Conservation (phyloP, 1,140 invertebrate genomes). For the Drosophila kepulauana region DNA sequence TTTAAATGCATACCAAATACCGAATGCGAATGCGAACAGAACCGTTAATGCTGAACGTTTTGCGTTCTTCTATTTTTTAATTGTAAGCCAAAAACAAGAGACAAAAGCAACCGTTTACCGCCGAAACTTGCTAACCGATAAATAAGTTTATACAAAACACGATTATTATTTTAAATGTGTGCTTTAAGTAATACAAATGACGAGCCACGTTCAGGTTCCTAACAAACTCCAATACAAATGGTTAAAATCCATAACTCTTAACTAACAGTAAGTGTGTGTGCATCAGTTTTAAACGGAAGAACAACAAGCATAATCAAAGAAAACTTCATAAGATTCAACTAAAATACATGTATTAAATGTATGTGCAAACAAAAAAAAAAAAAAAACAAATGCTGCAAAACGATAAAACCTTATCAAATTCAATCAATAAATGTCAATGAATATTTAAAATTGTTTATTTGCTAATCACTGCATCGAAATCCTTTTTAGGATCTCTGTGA, state of each 20-base stretch:
- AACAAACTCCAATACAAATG: constrained; percentile 44
- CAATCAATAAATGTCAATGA: constrained; percentile 84
- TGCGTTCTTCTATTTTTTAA: constrained; percentile 33
- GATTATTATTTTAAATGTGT: constrained; percentile 61
- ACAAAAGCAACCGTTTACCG: constrained; percentile 54
- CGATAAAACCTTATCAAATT: constrained; percentile 75
- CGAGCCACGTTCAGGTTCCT: constrained; percentile 72
- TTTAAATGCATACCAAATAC: neutral
- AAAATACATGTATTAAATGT: constrained; percentile 65
- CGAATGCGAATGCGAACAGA: neutral
- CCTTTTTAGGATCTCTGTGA: neutral
- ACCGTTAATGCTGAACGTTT: constrained; percentile 40
- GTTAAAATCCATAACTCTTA: constrained; percentile 37
- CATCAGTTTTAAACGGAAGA: constrained; percentile 38
- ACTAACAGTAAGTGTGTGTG: constrained; percentile 55
- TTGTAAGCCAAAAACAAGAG: constrained; percentile 53
- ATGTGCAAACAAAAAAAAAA: constrained; percentile 47
- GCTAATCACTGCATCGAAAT: neutral
- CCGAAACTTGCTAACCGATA: constrained; percentile 33
- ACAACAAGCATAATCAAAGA: constrained; percentile 47
- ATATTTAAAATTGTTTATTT: constrained; percentile 49
- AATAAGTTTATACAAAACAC: constrained; percentile 28
- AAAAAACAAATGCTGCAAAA: constrained; percentile 36
- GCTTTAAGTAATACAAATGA: constrained; percentile 36
- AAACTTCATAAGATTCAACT: constrained; percentile 40